phyloP scores from a whole-genome alignment of 2,888 invertebrate genomes.

The Lasioglossum villosulum region DNA sequence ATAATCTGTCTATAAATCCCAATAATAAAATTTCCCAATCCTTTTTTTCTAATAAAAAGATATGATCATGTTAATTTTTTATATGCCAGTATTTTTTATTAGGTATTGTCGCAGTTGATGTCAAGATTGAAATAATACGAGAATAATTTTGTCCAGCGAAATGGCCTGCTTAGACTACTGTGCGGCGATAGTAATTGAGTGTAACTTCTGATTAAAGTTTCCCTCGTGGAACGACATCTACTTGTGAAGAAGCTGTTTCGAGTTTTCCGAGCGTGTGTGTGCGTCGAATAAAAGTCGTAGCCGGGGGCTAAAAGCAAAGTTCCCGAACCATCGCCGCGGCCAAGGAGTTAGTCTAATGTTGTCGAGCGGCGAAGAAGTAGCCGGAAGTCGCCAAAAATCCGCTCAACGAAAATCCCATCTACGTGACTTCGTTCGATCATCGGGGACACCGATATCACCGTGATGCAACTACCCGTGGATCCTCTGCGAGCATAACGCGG shows the following conservation, averaged over 20 bases:
- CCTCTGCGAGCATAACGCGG: background rate
- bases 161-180: too few species aligned
- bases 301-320: conserved; percentile 71
- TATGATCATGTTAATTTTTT: too few species aligned
- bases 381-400: conserved; percentile 62
- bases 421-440: conserved; percentile 33
- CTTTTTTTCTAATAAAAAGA: too few species aligned
- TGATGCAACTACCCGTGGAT: background rate
- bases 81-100: too few species aligned
- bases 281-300: conserved; percentile 53
- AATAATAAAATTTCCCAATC: too few species aligned
- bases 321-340: conserved; percentile 50
- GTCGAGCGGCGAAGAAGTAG: conserved; percentile 40
- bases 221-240: conserved; percentile 38
- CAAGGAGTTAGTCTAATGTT: conserved; percentile 70
- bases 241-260: conserved; percentile 62
- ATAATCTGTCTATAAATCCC: too few species aligned
- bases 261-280: conserved; percentile 42
- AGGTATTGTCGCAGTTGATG: too few species aligned
- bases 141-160: too few species aligned
- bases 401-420: conserved; percentile 36
- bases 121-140: too few species aligned
- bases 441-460: background rate
- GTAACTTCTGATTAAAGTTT: conserved; percentile 39
- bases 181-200: conserved; percentile 4